Evolutionary conservation across 2,797 vertebrate genomes (phyloP).

Genomic region (Malacoraja senta): DNA sequence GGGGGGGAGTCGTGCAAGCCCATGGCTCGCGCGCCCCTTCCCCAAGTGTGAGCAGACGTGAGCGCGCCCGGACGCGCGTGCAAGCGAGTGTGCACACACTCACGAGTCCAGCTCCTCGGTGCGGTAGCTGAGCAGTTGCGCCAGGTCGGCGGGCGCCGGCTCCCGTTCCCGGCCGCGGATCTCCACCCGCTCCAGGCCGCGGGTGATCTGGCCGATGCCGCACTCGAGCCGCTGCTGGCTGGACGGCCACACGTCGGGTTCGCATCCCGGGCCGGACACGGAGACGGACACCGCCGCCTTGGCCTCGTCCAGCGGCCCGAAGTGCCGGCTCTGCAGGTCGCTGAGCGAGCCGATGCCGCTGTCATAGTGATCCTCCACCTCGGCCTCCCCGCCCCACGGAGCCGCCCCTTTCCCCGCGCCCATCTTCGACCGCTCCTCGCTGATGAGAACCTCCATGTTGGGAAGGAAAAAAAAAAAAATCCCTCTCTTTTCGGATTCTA

Average conservation of each 20-base stretch:
- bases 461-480: no score
- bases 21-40: no score
- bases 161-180: not conserved
- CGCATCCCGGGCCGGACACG: no score
- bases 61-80: no score
- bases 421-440: not conserved
- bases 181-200: conserved; percentile 6
- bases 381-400: not conserved
- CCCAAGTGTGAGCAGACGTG: no score
- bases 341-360: not conserved
- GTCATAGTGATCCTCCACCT: not conserved
- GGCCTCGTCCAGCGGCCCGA: not conserved
- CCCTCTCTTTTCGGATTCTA: not conserved
- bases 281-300: no score
- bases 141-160: not conserved
- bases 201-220: not conserved
- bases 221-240: not conserved
- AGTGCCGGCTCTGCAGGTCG: not conserved
- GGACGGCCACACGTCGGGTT: not conserved
- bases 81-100: not conserved
- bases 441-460: no score
- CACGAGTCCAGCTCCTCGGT: conserved; percentile 9
- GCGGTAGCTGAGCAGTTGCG: not conserved
- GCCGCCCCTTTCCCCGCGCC: not conserved
- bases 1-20: no score